Base-by-base conservation (phyloP, 2,888 invertebrate genomes). In the Nezara viridula region DNA sequence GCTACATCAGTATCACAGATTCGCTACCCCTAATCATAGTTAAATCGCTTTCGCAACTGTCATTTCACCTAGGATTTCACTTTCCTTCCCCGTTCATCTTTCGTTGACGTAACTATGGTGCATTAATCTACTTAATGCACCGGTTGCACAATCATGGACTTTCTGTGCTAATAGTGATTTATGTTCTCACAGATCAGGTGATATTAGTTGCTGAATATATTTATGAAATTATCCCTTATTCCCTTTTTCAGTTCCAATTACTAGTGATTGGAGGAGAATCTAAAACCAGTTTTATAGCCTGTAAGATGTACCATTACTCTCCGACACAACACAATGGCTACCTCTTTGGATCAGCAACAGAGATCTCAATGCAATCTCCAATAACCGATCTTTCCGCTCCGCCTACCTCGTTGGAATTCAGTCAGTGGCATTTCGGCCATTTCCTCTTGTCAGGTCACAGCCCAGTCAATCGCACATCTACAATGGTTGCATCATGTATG, bases 391-490 rank as follows among this genome's bases (percentile, higher is more conserved):
- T 73, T 73, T 73, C 66, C 66, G 32, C 37, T 73, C 66, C 37
- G 66, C 66, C 66, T 37, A 37, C 66, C 66, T 73, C 37, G 37
- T 73, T 73, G 66, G 66, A 37, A 66, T 66, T 32, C 66, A 66
- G 81, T 14, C 81, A 81, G 24, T 81, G 81, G n/a, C 81, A 81
- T 81, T 77, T 77, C 40, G 27, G 9, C 77, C 77, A 77, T 77
- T 81, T 81, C 81, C 81, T 81, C n/a, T 81, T n/a, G 44, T 81
- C n/a, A 81, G 81, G 24, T 81, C 81, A 81, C n/a, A 44, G 21
- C 32, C 66, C 19, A 19, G 66, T 73, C 37, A 21, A 73, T 73
- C 32, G 37, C 21, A 19, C 32, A 73, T 73, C 37, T 6, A 9
- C 24, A 27, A 32, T 32, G 14, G 60, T 60, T 73, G 37, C 37